Evolutionary conservation across 64 coral and sea anemone genomes (phyloP), one percentile per base, ranked within the genome.

Genomic region (Stylophora pistillata): DNA sequence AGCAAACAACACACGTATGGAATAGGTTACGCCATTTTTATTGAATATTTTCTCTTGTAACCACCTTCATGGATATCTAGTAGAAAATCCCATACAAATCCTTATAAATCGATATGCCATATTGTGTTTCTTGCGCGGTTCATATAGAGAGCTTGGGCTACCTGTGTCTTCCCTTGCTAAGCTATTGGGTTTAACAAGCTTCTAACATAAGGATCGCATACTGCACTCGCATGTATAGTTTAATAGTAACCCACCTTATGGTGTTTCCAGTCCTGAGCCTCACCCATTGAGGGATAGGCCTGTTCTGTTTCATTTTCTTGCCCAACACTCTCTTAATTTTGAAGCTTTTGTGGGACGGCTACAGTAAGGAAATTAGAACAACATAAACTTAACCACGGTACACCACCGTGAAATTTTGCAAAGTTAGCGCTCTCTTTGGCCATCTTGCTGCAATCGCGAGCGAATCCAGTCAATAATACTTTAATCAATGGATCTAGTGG

Each of bases 261-360:
- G 80, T 90, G 53, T 99, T 99, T 83, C 96, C 96, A 87, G 96
- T 99, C 78, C 93, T 90, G 27, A 99, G 83, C 70, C 96, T 89
- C 37, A 99, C 96, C 96, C 96, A 99, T 55, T 99, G 96, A 12
- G 96, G 96, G 37, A 99, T 99, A 17, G 96, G 96, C 73, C 96
- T 89, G 20, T 99, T 99, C 64, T 95, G 90, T 30, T 99, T 99
- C 96, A 95, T 95, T 78, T 99, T 99, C 53, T 90, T 99, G 14
- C 87, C 93, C 88, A 99, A 86, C 70, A 93, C 95, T 62, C 71
- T 77, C 87, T 99, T 99, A 72, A 99, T 99, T 61, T 56, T 79
- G 79, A 99, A 99, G 0, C 87, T 93, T 70, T 99, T 99, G 87
- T 99, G 93, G 34, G 96, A 91, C 71, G 96, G 96, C 96, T 99